Evolutionary conservation across 2,888 invertebrate genomes (phyloP).

Genomic region (Hipparchia semele): DNA sequence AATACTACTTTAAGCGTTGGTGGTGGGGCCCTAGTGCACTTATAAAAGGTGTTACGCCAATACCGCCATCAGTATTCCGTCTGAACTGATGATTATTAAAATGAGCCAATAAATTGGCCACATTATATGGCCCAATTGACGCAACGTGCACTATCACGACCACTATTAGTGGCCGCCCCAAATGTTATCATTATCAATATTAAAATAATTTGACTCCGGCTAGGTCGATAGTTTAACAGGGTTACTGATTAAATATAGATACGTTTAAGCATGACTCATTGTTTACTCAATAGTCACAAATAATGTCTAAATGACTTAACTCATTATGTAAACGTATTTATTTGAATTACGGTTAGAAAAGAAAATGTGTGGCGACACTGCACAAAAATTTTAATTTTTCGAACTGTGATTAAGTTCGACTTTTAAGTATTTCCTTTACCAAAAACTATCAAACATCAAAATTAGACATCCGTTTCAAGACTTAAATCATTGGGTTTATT

Average conservation of each 20-base stretch:
- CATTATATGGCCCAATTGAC: constrained; percentile 54
- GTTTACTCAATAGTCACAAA: too few relatives aligned
- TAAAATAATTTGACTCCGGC: constrained; percentile 35
- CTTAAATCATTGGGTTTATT: too few relatives aligned
- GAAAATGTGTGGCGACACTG: too few relatives aligned
- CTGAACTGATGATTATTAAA: constrained; percentile 54
- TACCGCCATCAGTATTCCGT: constrained; percentile 45
- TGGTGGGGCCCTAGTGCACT: background rate
- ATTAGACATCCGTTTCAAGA: too few relatives aligned
- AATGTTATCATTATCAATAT: constrained; percentile 42
- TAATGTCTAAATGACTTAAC: too few relatives aligned
- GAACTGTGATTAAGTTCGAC: too few relatives aligned
- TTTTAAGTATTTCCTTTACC: too few relatives aligned
- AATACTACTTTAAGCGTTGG: too few relatives aligned
- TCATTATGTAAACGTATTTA: too few relatives aligned
- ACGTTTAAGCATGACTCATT: background rate
- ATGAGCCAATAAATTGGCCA: constrained; percentile 55
- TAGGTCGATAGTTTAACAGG: constrained; percentile 19
- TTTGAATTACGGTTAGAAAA: too few relatives aligned
- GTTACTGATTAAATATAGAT: constrained; percentile 30
- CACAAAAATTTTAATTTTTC: too few relatives aligned
- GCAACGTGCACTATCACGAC: constrained; percentile 66
- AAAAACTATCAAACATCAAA: too few relatives aligned
- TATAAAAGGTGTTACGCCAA: constrained; percentile 25
- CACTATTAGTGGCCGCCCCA: constrained; percentile 46